phyloP scores from a whole-genome alignment of 2,888 invertebrate genomes.

The Zaprionus obscuricornis region DNA sequence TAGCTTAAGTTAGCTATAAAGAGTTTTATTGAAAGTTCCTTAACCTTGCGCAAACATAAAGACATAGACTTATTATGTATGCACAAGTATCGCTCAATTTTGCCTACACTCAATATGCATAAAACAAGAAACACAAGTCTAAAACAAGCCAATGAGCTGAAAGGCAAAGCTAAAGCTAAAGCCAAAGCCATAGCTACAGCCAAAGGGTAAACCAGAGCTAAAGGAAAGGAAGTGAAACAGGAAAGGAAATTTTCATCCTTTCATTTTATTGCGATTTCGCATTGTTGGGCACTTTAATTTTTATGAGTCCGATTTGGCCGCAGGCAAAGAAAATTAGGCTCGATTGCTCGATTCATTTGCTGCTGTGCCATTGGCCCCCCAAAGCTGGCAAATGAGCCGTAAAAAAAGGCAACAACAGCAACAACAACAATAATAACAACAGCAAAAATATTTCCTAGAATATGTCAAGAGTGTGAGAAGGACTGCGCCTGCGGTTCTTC shows the following conservation, averaged over 20 bases:
- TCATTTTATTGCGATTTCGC: slow-evolving; percentile 39
- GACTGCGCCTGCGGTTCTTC: slow-evolving; percentile 41
- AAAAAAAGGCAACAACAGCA: slow-evolving; percentile 52
- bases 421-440: slow-evolving; percentile 18
- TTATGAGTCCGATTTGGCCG: slow-evolving; percentile 61
- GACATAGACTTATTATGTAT: no score
- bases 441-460: no score
- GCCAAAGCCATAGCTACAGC: no score
- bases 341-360: slow-evolving; percentile 69
- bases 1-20: no score
- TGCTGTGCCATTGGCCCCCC: slow-evolving; percentile 17
- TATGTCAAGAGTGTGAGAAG: slow-evolving; percentile 5
- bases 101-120: no score
- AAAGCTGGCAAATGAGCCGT: slow-evolving; percentile 70
- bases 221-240: not conserved
- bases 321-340: slow-evolving; percentile 64
- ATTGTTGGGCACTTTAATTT: slow-evolving; percentile 68
- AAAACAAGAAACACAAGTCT: no score
- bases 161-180: no score
- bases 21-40: no score
- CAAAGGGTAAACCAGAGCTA: not conserved
- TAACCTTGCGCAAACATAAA: no score
- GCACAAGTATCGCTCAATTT: no score
- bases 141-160: no score
- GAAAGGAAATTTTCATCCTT: slow-evolving; percentile 43